phyloP scores from a whole-genome alignment of 1,140 invertebrate genomes.

The Pogonognathellus flavescens region DNA sequence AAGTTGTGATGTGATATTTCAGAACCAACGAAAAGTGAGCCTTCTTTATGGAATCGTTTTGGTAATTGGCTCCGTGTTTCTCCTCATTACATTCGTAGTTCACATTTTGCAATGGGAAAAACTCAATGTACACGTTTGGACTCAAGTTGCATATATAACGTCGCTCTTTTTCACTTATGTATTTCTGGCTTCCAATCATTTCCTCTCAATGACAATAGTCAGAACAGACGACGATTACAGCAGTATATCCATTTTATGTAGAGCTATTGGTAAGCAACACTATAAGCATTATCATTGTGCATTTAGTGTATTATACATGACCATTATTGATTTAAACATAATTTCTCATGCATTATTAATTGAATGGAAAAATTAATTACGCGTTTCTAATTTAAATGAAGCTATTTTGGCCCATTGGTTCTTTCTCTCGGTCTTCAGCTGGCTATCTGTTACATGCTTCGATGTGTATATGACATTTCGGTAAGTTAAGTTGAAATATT shows the following conservation, averaged over 20 bases:
- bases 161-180: slow-evolving; percentile 59
- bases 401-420: slow-evolving; percentile 58
- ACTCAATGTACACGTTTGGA: slow-evolving; percentile 59
- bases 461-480: slow-evolving; percentile 64
- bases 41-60: slow-evolving; percentile 50
- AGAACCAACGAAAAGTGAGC: neutral
- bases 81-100: slow-evolving; percentile 60
- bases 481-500: slow-evolving; percentile 25
- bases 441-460: slow-evolving; percentile 60
- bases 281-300: too few species aligned
- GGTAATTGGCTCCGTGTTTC: slow-evolving; percentile 55
- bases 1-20: neutral
- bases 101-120: slow-evolving; percentile 64
- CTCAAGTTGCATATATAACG: neutral
- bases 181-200: slow-evolving; percentile 8
- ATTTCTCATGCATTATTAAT: neutral
- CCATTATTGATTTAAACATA: too few species aligned
- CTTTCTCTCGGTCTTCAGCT: slow-evolving; percentile 63
- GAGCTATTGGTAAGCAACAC: neutral
- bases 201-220: neutral
- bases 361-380: too few species aligned
- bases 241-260: neutral
- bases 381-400: neutral
- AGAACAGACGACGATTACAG: neutral
- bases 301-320: neutral